These are phyloP conservation scores for Gastracanthus pulcherrimus DNA, from an alignment of 2,888 invertebrate species.

Conservation along the genomic window DNA sequence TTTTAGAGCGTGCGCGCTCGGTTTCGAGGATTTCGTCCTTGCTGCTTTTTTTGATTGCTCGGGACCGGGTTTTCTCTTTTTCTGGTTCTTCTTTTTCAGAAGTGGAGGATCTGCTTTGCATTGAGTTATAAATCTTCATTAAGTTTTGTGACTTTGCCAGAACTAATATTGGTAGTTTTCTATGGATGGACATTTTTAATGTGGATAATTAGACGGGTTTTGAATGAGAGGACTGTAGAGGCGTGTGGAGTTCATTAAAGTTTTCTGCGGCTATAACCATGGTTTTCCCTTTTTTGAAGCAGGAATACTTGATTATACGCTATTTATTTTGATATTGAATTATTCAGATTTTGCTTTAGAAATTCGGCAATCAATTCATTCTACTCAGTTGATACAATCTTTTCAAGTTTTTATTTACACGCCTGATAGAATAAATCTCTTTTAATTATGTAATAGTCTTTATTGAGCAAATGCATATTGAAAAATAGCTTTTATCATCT, in stretches of 20 bases:
- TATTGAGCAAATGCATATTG: no score
- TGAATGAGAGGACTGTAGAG: neutral
- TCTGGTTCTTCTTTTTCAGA: neutral
- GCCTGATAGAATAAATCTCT: no score
- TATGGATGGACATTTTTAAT: slow-evolving; percentile 25
- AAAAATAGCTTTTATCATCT: no score
- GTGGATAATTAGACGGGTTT: slow-evolving; percentile 19
- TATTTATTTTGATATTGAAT: neutral
- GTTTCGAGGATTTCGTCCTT: neutral
- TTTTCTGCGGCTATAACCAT: neutral
- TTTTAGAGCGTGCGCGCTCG: neutral
- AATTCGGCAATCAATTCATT: neutral
- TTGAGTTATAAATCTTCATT: slow-evolving; percentile 46
- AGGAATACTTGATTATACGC: neutral
- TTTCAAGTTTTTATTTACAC: no score
- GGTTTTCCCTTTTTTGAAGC: neutral
- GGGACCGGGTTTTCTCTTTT: neutral
- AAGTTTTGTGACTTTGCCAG: slow-evolving; percentile 9
- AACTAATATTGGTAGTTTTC: slow-evolving; percentile 12
- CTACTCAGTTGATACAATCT: neutral
- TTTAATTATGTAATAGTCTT: no score
- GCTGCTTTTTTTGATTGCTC: neutral
- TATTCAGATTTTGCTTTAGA: neutral
- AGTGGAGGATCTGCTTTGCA: neutral
- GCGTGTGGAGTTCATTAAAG: slow-evolving; percentile 14